Percentiles rank a stretch among this genome's conserved stretches.
Evolutionary conservation across 2,113 vertebrate genomes (phyloP).

Genomic region (Reinhardtius hippoglossoides): DNA sequence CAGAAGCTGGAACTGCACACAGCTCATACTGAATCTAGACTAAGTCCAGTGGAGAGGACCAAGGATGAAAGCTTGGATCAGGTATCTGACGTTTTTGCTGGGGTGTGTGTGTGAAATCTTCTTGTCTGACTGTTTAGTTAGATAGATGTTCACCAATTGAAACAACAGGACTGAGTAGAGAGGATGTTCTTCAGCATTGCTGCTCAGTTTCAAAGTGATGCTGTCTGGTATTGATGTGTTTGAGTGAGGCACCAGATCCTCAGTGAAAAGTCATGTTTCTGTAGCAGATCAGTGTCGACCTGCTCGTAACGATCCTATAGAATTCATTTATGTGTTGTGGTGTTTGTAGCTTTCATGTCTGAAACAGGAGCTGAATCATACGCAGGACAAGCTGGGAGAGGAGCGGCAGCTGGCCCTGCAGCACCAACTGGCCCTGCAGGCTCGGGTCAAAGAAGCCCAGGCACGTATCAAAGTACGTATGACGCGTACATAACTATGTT

Average conservation of each 20-base stretch:
- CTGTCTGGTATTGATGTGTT: background rate
- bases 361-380: conserved; percentile 71
- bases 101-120: conserved; percentile 10
- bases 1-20: conserved; percentile 31
- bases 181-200: background rate
- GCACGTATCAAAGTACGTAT: conserved; percentile 75
- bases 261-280: background rate
- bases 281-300: background rate
- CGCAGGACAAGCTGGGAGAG: conserved; percentile 70
- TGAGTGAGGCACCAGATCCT: background rate
- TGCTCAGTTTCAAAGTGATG: background rate
- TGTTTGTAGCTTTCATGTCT: conserved; percentile 59
- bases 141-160: background rate
- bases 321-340: conserved; percentile 1
- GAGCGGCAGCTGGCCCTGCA: conserved; percentile 74
- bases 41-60: conserved; percentile 56
- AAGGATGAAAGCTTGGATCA: conserved; percentile 72
- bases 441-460: conserved; percentile 79
- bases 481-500: background rate
- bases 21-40: conserved; percentile 32
- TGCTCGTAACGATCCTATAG: background rate
- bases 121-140: background rate
- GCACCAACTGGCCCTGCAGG: conserved; percentile 79
- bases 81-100: conserved; percentile 73
- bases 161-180: background rate